phyloP scores from a whole-genome alignment of 2,888 invertebrate species.

The Barypeithes pellucidus region DNA sequence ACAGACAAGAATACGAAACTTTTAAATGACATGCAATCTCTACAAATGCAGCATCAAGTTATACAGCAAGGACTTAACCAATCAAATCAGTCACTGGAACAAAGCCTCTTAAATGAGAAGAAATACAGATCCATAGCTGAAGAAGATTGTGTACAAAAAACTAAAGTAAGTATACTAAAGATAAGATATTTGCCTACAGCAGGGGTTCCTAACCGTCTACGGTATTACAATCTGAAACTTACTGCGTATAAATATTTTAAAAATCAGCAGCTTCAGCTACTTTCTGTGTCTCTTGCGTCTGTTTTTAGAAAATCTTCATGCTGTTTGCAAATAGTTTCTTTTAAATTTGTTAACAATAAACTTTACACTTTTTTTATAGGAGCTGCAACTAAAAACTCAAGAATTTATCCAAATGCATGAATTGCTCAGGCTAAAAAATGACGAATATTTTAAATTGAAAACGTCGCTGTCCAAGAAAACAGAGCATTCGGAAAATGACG shows the following conservation, averaged over 20 bases:
- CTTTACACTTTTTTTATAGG: slow-evolving; percentile 58
- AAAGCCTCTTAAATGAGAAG: slow-evolving; percentile 68
- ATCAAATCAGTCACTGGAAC: slow-evolving; percentile 67
- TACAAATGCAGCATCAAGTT: slow-evolving; percentile 67
- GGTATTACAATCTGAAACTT: too few relatives aligned
- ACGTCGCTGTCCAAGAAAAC: slow-evolving; percentile 68
- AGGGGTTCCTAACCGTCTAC: too few relatives aligned
- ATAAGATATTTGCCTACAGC: too few relatives aligned
- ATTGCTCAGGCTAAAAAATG: slow-evolving; percentile 66
- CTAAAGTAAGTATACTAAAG: slow-evolving; percentile 59
- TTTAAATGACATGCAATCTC: slow-evolving; percentile 69
- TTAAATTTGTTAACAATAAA: too few relatives aligned
- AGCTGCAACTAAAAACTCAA: slow-evolving; percentile 71
- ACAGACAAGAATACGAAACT: slow-evolving; percentile 72
- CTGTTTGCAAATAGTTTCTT: too few relatives aligned
- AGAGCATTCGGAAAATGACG: slow-evolving; percentile 71
- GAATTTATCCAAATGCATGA: slow-evolving; percentile 69
- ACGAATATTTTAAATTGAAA: slow-evolving; percentile 68
- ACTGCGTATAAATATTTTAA: too few relatives aligned
- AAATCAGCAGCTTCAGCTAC: too few relatives aligned
- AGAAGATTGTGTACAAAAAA: slow-evolving; percentile 68
- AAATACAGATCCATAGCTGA: slow-evolving; percentile 69
- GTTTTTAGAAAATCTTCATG: too few relatives aligned
- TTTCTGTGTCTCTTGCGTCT: too few relatives aligned
- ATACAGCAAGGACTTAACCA: slow-evolving; percentile 68